Conservation (phyloP, 2,888 invertebrate genomes). For the Cheilosia soror region DNA sequence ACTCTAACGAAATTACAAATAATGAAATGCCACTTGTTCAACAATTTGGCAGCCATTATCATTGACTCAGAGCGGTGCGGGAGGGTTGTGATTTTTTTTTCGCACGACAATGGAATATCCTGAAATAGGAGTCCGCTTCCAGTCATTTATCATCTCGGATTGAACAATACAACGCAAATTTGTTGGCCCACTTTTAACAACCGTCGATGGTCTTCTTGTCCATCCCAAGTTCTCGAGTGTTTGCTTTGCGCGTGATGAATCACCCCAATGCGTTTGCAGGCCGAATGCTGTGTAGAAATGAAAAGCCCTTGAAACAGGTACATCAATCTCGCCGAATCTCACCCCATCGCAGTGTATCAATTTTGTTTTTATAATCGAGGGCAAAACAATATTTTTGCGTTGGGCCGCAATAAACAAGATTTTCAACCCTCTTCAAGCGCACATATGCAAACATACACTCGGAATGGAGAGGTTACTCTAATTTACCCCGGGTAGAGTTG, state of each 20-base stretch:
- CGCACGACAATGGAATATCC: constrained; percentile 29
- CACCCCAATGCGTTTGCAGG: constrained; percentile 19
- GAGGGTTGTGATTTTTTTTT: constrained; percentile 33
- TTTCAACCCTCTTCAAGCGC: constrained; percentile 43
- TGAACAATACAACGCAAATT: constrained; percentile 59
- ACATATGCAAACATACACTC: constrained; percentile 46
- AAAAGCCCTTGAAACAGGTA: constrained; percentile 58
- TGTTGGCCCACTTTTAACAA: constrained; percentile 48
- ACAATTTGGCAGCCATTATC: constrained; percentile 67
- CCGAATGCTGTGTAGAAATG: constrained; percentile 35
- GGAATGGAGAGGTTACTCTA: constrained; percentile 11
- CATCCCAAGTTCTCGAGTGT: constrained; percentile 22
- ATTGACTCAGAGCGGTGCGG: constrained; percentile 11
- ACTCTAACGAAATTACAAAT: constrained; percentile 62
- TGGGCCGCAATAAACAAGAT: constrained; percentile 49
- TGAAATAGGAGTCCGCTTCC: constrained; percentile 29
- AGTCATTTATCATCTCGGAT: constrained; percentile 54
- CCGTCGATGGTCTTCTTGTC: constrained; percentile 1
- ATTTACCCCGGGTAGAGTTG: background rate
- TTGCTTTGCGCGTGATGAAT: constrained; percentile 16
- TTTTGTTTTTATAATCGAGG: constrained; percentile 26
- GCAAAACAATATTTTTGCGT: constrained; percentile 50
- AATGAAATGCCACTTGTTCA: constrained; percentile 71
- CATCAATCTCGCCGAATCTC: constrained; percentile 17
- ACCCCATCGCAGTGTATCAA: constrained; percentile 32